Evolutionary conservation across 2,888 invertebrate genomes (phyloP), one percentile per base, ranked within the genome.

Genomic region (Patella depressa): DNA sequence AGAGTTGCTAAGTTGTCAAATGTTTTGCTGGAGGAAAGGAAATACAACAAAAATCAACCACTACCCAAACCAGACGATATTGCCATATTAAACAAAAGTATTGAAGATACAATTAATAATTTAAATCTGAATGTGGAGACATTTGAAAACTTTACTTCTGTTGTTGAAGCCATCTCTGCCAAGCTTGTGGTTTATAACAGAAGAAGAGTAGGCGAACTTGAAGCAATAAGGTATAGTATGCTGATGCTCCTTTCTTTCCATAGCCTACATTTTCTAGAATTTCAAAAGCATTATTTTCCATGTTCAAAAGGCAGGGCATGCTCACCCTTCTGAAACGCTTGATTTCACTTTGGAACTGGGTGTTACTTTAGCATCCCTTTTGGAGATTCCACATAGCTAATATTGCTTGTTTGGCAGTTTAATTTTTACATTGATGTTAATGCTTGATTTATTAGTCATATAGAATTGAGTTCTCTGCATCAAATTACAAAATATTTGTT

Each of bases 51-150:
- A 65, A n/a, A 65, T 65, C 19, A 65, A 12, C n/a, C n/a, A 65
- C 65, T 65, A 65, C 65, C 65, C 9, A 65, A 65, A 19, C 65
- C 65, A 65, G 65, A 65, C 19, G 65, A 65, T 65, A 65, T 65
- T 1, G 65, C 65, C n/a, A 12, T 19, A 65, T 65, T 65, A 65
- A 65, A 65, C 19, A 65, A 19, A 59, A 59, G 59, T 19, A 17
- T 59, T 59, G 59, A 59, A 59, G 17, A 19, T 59, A n/a, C 59
- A 59, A 59, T 59, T n/a, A 59, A 59, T n/a, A n/a, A 19, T 59
- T 59, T 14, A 11, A 19, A 59, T 59, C 19, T 59, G 59, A 59
- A 59, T n/a, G 19, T 19, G 17, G 19, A 17, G 17, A 59, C 59
- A 15, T 59, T 59, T 59, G n/a, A 59, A 59, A 59, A 59, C 59